Conservation (phyloP, 1,140 invertebrate genomes). For the Drosophila melanica region DNA sequence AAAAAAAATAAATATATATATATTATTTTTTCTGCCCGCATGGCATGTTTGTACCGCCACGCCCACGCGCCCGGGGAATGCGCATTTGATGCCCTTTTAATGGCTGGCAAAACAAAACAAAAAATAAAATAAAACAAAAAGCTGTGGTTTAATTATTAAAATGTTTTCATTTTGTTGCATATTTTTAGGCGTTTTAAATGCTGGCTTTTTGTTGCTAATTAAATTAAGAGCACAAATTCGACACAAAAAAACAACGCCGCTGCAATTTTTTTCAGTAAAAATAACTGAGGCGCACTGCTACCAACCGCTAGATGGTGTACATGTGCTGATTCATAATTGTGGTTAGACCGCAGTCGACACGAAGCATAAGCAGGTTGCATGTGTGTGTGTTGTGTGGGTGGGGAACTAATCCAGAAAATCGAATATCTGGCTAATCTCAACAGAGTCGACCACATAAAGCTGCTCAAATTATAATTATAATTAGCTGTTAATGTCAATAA, state of each 20-base stretch:
- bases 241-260: slow-evolving; percentile 6
- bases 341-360: slow-evolving; percentile 59
- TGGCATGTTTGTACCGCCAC: slow-evolving; percentile 17
- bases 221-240: slow-evolving; percentile 65
- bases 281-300: not conserved
- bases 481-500: not conserved
- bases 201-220: slow-evolving; percentile 53
- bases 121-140: slow-evolving; percentile 22
- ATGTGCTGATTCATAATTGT: slow-evolving; percentile 50
- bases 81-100: slow-evolving; percentile 34
- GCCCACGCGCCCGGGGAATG: slow-evolving; percentile 9
- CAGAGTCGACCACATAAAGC: not conserved
- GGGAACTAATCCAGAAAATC: slow-evolving; percentile 15
- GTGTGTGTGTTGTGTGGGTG: not conserved
- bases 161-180: slow-evolving; percentile 70
- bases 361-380: slow-evolving; percentile 19
- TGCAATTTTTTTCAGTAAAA: slow-evolving; percentile 2
- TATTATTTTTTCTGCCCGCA: slow-evolving; percentile 58
- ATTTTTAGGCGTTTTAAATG: slow-evolving; percentile 59
- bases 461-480: not conserved
- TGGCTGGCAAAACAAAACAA: slow-evolving; percentile 18
- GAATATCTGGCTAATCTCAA: slow-evolving; percentile 1
- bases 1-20: slow-evolving; percentile 16
- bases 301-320: slow-evolving; percentile 15
- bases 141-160: slow-evolving; percentile 78